Evolutionary conservation across 23 tunicate genomes (phyloP), one percentile per base, ranked within the genome.

Genomic region (Ciona savignyi): DNA sequence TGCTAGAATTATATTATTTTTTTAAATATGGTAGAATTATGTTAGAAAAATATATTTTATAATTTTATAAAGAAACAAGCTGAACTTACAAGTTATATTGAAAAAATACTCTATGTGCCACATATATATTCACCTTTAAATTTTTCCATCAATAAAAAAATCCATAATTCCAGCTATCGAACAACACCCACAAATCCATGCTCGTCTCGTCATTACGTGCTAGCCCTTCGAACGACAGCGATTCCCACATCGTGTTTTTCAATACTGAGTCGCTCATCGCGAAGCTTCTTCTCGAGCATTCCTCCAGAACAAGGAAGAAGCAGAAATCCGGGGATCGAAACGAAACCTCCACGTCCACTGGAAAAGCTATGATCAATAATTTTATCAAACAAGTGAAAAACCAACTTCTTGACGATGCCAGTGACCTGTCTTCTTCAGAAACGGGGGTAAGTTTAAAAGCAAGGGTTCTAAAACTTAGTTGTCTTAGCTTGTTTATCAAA

Each of bases 261-360:
- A 91, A 91, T 76, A 91, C 91, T 25, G 91, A 91, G 67, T 91
- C 84, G 20, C 65, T 91, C 0, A 91, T 91, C 29, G 84, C 93
- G 0, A 70, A 77, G 27, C 63, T 91, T 0, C 51, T 91, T 9
- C 64, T 80, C 71, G 91, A 91, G 32, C 86, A 81, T 30, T 75
- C 89, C 1, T 2, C 33, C 15, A 77, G 69, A 35, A 35, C 25
- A 51, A 75, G 64, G 34, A 71, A 73, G 25, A 60, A 35, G 30
- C 11, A 35, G 0, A 34, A 62, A n/a, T 33, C 0, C 0, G 9
- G 23, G 35, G 25, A 66, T 1, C 72, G 62, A 60, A 65, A 30
- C 0, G 33, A 25, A 2, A 29, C 24, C 6, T 32, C 62, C 63
- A 51, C 83, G 1, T 29, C 26, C 20, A 24, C 72, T 0, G 79